phyloP scores from a whole-genome alignment of 2,797 vertebrate genomes.

The Bradypus variegatus region DNA sequence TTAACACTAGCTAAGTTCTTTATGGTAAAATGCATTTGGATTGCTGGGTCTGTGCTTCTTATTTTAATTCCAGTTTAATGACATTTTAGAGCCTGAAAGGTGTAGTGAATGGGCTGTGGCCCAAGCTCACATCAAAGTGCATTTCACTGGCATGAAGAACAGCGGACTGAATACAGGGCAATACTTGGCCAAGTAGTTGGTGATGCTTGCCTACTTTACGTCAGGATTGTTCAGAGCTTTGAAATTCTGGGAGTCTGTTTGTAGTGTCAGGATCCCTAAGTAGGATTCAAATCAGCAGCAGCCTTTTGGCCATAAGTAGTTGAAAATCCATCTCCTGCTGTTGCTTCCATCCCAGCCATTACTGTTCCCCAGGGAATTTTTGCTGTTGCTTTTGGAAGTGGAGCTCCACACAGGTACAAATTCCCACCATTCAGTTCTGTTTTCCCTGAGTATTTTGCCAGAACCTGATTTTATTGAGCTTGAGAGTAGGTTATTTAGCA shows the following conservation, averaged over 20 bases:
- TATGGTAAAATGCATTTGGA: background rate
- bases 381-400: background rate
- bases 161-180: background rate
- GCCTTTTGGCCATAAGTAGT: background rate
- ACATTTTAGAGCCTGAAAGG: background rate
- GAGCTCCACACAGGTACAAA: background rate
- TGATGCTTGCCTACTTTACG: background rate
- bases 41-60: background rate
- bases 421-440: background rate
- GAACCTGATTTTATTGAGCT: background rate
- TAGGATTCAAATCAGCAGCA: background rate
- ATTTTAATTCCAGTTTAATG: slow-evolving; percentile 3
- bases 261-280: background rate
- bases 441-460: background rate
- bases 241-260: background rate
- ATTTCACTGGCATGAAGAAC: background rate
- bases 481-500: background rate
- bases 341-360: background rate
- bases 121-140: background rate
- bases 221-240: slow-evolving; percentile 18
- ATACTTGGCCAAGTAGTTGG: background rate
- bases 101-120: background rate
- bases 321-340: slow-evolving; percentile 26
- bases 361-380: background rate
- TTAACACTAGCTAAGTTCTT: background rate